These are phyloP conservation scores for Calameuta idolon DNA, from an alignment of 2,888 invertebrate genomes.

Conservation along the genomic window DNA sequence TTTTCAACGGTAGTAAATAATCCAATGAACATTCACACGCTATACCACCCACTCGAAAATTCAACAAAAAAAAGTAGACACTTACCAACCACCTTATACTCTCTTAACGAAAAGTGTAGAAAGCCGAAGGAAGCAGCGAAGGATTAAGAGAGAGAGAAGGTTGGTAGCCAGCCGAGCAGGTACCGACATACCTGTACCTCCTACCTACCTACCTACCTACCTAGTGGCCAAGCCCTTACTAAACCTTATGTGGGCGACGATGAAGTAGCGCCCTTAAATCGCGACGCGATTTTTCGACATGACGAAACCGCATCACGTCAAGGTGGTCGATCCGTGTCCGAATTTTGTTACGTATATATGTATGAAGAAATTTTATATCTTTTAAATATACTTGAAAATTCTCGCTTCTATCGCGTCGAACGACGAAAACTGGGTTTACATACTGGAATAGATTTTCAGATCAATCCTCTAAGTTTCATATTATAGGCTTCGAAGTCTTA, in stretches of 20 bases:
- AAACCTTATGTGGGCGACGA: not conserved
- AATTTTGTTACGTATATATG: conserved; percentile 9
- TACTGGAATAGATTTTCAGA: not conserved
- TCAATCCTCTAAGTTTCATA: not conserved
- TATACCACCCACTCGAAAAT: not conserved
- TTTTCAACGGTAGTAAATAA: not conserved
- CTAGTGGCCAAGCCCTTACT: not conserved
- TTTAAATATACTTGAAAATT: not conserved
- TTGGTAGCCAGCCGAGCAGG: not conserved
- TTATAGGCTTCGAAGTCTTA: not conserved
- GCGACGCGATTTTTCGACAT: not conserved
- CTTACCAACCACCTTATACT: not conserved
- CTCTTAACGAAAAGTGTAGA: not conserved
- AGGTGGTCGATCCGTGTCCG: conserved; percentile 5
- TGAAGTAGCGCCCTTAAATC: not conserved
- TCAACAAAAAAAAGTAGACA: not conserved
- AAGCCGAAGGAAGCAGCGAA: not conserved
- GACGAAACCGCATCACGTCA: not conserved
- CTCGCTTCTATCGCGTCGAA: not conserved
- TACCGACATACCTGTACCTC: not conserved
- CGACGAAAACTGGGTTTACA: not conserved
- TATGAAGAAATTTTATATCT: not conserved
- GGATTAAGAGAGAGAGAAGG: conserved; percentile 3
- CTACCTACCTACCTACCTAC: not conserved
- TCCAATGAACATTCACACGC: not conserved